phyloP scores from a whole-genome alignment of 1,140 invertebrate species.

The Acromyrmex heyeri region DNA sequence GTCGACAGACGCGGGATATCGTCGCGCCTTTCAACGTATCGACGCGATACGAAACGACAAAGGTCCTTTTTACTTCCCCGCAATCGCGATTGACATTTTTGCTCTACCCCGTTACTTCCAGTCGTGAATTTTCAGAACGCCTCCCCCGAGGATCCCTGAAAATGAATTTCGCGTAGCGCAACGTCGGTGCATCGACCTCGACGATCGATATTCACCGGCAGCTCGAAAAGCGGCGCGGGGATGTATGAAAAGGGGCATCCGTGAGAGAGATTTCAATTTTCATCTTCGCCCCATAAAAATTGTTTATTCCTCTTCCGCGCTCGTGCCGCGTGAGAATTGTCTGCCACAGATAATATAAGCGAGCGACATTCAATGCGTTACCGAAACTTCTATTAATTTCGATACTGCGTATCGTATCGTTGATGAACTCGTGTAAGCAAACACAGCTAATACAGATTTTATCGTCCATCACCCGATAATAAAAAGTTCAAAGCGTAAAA shows the following conservation, averaged over 20 bases:
- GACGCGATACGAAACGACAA: constrained; percentile 7
- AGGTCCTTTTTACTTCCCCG: background rate
- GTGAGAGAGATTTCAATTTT: constrained; percentile 76
- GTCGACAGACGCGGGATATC: constrained; percentile 28
- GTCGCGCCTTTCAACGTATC: constrained; percentile 4
- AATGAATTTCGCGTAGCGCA: constrained; percentile 74
- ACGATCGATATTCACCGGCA: constrained; percentile 70
- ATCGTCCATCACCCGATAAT: background rate
- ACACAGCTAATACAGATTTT: constrained; percentile 3
- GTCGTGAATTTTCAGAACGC: constrained; percentile 71
- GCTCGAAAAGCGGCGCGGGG: constrained; percentile 53
- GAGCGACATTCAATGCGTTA: constrained; percentile 2
- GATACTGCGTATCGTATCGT: background rate
- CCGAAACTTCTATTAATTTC: background rate
- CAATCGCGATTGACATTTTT: constrained; percentile 61
- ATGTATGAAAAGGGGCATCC: constrained; percentile 63
- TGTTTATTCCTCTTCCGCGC: constrained; percentile 55
- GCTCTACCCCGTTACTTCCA: constrained; percentile 63
- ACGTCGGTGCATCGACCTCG: constrained; percentile 70
- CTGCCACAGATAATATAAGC: constrained; percentile 12
- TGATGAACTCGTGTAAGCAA: background rate
- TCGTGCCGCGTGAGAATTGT: constrained; percentile 36
- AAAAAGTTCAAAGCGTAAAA: background rate
- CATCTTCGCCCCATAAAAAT: constrained; percentile 58
- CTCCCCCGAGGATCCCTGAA: constrained; percentile 62